A percentile compares a stretch with the other conserved stretches of the same genome.
These are phyloP conservation scores for Liolophura sinensis DNA, from an alignment of 1,140 invertebrate genomes.

Conservation along the genomic window DNA sequence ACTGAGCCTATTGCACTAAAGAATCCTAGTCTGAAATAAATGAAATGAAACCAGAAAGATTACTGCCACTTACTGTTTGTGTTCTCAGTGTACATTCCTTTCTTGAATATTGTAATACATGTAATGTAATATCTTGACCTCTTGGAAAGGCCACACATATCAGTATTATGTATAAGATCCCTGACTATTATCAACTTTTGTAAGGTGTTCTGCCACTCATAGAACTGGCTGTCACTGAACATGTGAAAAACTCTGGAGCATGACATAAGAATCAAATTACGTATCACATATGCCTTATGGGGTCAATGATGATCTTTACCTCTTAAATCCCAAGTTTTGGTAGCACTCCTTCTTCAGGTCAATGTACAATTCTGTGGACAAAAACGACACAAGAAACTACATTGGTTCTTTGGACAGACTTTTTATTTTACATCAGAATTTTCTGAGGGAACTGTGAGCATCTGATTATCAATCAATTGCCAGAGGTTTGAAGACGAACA, in stretches of 20 bases:
- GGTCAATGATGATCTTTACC: slow-evolving; percentile 29
- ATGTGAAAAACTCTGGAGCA: neutral
- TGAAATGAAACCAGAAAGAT: slow-evolving; percentile 8
- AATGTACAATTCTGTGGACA: slow-evolving; percentile 68
- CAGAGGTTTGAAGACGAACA: too few relatives aligned
- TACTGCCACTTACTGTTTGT: neutral
- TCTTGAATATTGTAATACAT: neutral
- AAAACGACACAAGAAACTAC: slow-evolving; percentile 9
- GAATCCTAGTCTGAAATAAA: slow-evolving; percentile 60
- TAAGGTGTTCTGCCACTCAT: too few relatives aligned
- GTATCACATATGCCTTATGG: too few relatives aligned
- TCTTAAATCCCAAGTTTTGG: slow-evolving; percentile 65
- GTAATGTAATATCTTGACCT: neutral
- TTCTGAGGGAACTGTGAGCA: neutral
- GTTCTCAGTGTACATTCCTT: neutral
- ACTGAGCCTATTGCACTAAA: slow-evolving; percentile 64
- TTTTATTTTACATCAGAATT: neutral
- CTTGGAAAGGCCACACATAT: neutral
- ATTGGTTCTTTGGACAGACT: neutral
- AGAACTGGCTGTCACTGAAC: neutral
- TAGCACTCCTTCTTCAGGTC: slow-evolving; percentile 67
- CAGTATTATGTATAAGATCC: slow-evolving; percentile 2
- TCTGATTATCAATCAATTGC: too few relatives aligned
- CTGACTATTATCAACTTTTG: neutral
- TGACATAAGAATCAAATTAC: neutral